Evolutionary conservation across 2,888 invertebrate species (phyloP).

Genomic region (Abscondita cerata): DNA sequence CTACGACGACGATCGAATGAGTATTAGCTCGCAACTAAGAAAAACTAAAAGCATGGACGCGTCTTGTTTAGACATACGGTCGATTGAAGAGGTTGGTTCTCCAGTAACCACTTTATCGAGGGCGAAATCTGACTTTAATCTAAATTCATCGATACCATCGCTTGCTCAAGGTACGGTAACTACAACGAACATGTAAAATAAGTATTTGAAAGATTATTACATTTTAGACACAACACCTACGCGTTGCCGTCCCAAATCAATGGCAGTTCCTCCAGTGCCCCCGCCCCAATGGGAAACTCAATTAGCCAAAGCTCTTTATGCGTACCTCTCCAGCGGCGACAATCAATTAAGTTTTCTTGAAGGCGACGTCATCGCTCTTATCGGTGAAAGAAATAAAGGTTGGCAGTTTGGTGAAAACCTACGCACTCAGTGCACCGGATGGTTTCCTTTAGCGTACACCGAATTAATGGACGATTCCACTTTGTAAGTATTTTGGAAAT

Average conservation of each 20-base stretch:
- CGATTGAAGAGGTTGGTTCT: slow-evolving; percentile 70
- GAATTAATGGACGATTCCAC: slow-evolving; percentile 75
- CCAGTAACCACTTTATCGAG: slow-evolving; percentile 74
- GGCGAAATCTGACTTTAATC: slow-evolving; percentile 88
- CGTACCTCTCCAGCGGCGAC: slow-evolving; percentile 87
- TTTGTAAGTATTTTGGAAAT: slow-evolving; percentile 60
- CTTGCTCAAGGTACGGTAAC: slow-evolving; percentile 67
- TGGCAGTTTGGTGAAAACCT: slow-evolving; percentile 98
- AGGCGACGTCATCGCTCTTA: slow-evolving; percentile 85
- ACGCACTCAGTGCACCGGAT: slow-evolving; percentile 89
- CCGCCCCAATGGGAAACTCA: slow-evolving; percentile 73
- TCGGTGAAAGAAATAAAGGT: slow-evolving; percentile 91
- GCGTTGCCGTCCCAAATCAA: slow-evolving; percentile 68
- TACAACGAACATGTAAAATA: neutral
- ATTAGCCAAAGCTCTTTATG: slow-evolving; percentile 84
- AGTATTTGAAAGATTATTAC: neutral
- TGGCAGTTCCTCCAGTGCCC: slow-evolving; percentile 64
- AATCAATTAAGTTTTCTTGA: slow-evolving; percentile 93
- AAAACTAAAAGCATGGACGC: slow-evolving; percentile 91
- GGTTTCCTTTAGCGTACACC: slow-evolving; percentile 96
- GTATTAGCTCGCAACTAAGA: slow-evolving; percentile 79
- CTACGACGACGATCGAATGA: slow-evolving; percentile 76
- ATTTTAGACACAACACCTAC: slow-evolving; percentile 44
- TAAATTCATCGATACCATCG: slow-evolving; percentile 76
- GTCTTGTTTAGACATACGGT: slow-evolving; percentile 82